Evolutionary conservation across 2,797 vertebrate genomes (phyloP), one percentile per base, ranked within the genome.

Genomic region (Pantherophis vulpinus): DNA sequence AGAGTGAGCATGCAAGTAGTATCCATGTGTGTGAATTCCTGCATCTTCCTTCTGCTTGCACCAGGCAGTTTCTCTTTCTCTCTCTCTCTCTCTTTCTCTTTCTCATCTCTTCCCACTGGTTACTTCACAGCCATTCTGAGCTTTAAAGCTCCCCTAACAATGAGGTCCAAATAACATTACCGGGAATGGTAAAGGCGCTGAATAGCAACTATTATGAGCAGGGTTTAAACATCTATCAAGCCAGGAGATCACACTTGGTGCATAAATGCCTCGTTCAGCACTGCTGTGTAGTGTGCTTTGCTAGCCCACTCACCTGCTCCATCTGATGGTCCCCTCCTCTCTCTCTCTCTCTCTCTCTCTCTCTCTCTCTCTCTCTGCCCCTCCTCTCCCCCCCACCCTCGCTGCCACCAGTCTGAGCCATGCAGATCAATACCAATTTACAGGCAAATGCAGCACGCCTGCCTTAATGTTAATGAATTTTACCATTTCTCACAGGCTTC

Each of bases 401-500:
- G 9, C 86, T 88, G 66, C 90, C 93, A 93, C 90, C 66, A 42
- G 86, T 94, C 66, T 94, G 29, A 94, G 94, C 95, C 94, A 95
- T 88, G 95, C 96, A 92, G 97, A 98, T 98, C 98, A 98, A 99
- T 98, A 97, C 97, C 98, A 97, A 98, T 98, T 98, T 98, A 98
- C 98, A 98, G 98, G 98, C 97, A 98, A 98, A 98, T 95, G 97
- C 97, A 94, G 97, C 97, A 98, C 96, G 98, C 97, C 98, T 96
- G 96, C 97, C 98, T 95, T 90, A 95, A 96, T 96, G 96, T 97
- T 98, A 98, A 99, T 98, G 98, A 98, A 98, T 98, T 98, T 98
- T 97, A 96, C 98, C 95, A 60, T 97, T 97, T 97, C 97, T 98
- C 97, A 95, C 97, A 94, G 96, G 93, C 96, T 95, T 95, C 97